phyloP scores from a whole-genome alignment of 2,797 vertebrate genomes.

The Tiaroga cobitis region DNA sequence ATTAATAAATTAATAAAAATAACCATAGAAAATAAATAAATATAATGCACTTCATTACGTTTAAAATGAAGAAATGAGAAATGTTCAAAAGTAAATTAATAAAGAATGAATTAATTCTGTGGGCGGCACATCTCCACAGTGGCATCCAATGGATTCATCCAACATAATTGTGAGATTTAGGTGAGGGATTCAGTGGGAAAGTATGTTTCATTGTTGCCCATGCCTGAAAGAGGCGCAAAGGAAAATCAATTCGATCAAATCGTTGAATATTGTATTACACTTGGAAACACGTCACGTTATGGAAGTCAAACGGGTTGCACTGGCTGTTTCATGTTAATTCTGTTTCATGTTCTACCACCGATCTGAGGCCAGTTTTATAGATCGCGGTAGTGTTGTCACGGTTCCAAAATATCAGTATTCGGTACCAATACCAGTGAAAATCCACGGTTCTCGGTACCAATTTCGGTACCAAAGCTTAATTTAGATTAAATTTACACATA shows the following conservation, averaged over 20 bases:
- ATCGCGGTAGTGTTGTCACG: no score
- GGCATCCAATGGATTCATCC: not conserved
- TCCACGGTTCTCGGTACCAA: no score
- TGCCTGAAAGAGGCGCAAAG: not conserved
- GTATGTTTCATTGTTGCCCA: not conserved
- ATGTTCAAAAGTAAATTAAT: not conserved
- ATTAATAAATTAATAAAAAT: not conserved
- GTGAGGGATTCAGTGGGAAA: not conserved
- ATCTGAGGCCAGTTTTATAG: slow-evolving; percentile 14
- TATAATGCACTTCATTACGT: not conserved
- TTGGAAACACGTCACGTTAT: not conserved
- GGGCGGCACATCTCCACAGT: not conserved
- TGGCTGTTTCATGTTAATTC: slow-evolving; percentile 3
- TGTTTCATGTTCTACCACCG: not conserved
- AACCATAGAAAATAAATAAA: no score
- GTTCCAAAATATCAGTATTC: no score
- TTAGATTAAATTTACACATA: no score
- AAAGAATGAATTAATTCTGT: not conserved
- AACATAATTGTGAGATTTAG: not conserved
- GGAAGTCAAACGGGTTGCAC: not conserved
- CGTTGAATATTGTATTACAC: not conserved
- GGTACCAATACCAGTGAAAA: no score
- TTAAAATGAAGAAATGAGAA: not conserved
- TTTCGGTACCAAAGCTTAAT: no score
- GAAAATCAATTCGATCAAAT: slow-evolving; percentile 3